Percentiles rank a stretch among this genome's conserved stretches.
These are phyloP conservation scores for Dissostichus mawsoni DNA, from an alignment of 2,113 vertebrate species.

Conservation along the genomic window DNA sequence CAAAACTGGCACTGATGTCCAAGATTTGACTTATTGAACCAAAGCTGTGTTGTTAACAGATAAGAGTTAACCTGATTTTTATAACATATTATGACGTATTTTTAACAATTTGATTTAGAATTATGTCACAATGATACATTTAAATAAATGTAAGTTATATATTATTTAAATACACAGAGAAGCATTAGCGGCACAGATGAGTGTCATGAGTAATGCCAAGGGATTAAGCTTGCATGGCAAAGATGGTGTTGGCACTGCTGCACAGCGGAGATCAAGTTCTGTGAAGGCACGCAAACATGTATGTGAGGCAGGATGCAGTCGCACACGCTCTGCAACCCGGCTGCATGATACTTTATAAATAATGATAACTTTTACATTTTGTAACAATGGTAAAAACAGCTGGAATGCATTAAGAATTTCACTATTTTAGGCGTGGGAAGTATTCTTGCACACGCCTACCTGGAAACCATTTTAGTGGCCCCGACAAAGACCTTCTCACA, in stretches of 20 bases:
- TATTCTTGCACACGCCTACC: conserved; percentile 6
- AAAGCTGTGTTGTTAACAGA: no score
- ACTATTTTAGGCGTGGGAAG: conserved; percentile 31
- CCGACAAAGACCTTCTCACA: conserved; percentile 20
- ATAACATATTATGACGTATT: background rate
- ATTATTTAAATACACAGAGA: conserved; percentile 28
- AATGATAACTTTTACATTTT: background rate
- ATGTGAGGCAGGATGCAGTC: conserved; percentile 17
- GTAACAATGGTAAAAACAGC: background rate
- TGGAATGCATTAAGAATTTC: background rate
- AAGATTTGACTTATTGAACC: no score
- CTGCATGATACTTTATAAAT: background rate
- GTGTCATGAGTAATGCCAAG: conserved; percentile 55
- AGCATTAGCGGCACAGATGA: conserved; percentile 39
- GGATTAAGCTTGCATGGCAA: conserved; percentile 70
- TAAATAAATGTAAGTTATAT: background rate
- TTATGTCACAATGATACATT: background rate
- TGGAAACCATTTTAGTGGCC: conserved; percentile 29
- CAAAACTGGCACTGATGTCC: background rate
- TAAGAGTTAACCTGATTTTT: no score
- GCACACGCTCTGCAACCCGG: conserved; percentile 12
- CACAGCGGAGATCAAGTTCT: conserved; percentile 64
- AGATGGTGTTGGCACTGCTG: conserved; percentile 62
- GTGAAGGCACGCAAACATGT: conserved; percentile 54
- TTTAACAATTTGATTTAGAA: conserved; percentile 2